Base-by-base conservation (phyloP, 1,140 invertebrate genomes). In the Steinernema khuongi region DNA sequence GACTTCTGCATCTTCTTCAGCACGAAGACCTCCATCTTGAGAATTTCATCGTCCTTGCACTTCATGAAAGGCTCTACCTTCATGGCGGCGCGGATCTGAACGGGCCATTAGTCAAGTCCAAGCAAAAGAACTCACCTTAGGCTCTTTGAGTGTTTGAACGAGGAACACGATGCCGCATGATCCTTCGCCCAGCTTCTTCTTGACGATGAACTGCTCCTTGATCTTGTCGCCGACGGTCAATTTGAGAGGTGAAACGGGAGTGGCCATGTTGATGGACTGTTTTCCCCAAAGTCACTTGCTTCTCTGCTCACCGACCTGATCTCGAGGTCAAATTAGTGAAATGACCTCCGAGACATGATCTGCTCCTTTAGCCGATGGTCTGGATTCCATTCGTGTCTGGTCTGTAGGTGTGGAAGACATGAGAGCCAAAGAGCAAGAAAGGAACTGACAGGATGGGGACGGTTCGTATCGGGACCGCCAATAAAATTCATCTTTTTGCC, bases 21-120 rank as follows among this genome's bases (percentile, higher is more conserved):
- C 14, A 83, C 80, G 43, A 70, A 79, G 4, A 77, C 72, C 67
- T 81, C 80, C 80, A 83, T 83, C 44, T 79, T 81, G 2, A 81
- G 74, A 74, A 75, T 71, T 70, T 79, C 74, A 30, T 81, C 80
- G 26, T 79, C 76, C 26, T 80, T 80, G 22, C 33, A 43, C 22
- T 76, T 77, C 75, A 77, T 75, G 26, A 68, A 50, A n/a, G 80
- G 77, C 44, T 81, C 80, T n/a, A 81, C 76, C 44, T 81, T 81
- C 74, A 76, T 76, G 4, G 75, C 75, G 1, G 68, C 68, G 19
- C 69, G 36, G 7, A 41, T n/a, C n/a, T 41, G n/a, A n/a, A n/a
- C n/a, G n/a, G n/a, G n/a, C n/a, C n/a, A n/a, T n/a, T n/a, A n/a
- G n/a, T 43, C 0, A 66, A 66, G n/a, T 41, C 66, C 67, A 1